Percentiles rank a stretch among this genome's conserved stretches.
phyloP scores from a whole-genome alignment of 2,888 invertebrate genomes.

The Melangyna quadrimaculata region DNA sequence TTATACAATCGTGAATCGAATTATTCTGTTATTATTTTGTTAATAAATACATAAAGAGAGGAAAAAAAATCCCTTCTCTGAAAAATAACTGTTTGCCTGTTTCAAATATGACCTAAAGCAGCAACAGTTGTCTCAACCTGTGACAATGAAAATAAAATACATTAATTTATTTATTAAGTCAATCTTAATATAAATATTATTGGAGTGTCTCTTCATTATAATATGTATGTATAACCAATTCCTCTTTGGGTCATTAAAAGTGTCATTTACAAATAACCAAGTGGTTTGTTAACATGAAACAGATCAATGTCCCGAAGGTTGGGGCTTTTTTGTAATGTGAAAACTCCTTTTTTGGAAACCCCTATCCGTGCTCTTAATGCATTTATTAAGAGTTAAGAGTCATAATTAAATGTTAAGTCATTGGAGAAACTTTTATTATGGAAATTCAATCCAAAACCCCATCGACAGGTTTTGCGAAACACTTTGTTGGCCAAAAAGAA shows the following conservation, averaged over 20 bases:
- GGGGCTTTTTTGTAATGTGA: neutral
- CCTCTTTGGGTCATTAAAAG: conserved; percentile 1
- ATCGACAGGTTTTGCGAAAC: conserved; percentile 13
- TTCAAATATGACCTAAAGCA: conserved; percentile 18
- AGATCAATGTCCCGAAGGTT: conserved; percentile 6
- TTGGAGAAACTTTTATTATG: conserved; percentile 17
- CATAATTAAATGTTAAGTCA: neutral
- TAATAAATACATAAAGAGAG: neutral
- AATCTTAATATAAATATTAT: neutral
- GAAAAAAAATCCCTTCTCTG: neutral
- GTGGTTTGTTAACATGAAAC: neutral
- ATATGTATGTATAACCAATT: neutral
- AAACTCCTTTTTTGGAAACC: neutral
- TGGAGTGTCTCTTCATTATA: neutral
- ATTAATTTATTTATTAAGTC: conserved; percentile 8
- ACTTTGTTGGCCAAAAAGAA: neutral
- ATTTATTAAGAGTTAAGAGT: conserved; percentile 2
- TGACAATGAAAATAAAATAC: neutral
- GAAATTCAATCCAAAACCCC: conserved; percentile 1
- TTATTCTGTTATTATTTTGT: no score
- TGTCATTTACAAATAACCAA: neutral
- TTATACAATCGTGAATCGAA: no score
- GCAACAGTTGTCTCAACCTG: neutral
- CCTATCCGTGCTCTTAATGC: neutral
- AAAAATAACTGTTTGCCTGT: conserved; percentile 10